phyloP scores from a whole-genome alignment of 2,113 vertebrate genomes.

The Arenaria interpres region DNA sequence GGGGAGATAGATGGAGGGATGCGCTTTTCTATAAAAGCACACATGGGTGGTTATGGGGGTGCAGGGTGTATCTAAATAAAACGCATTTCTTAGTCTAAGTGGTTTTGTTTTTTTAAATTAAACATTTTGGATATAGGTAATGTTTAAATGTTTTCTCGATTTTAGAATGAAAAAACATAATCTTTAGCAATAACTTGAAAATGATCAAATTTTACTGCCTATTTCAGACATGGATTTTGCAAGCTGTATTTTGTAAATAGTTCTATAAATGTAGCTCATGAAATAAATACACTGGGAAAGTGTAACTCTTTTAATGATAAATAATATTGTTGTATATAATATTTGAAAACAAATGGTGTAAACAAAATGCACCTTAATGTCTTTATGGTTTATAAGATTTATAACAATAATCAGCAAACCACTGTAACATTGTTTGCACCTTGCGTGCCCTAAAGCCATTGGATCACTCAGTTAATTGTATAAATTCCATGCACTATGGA shows the following conservation, averaged over 20 bases:
- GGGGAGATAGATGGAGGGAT: not conserved
- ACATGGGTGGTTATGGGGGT: not conserved
- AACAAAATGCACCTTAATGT: constrained; percentile 74
- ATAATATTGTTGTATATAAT: constrained; percentile 57
- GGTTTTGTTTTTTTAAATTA: not conserved
- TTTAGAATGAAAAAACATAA: constrained; percentile 28
- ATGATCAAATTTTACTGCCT: constrained; percentile 45
- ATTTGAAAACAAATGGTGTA: constrained; percentile 72
- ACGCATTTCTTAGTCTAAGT: not conserved
- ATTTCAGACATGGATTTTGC: constrained; percentile 54
- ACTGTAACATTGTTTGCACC: constrained; percentile 72
- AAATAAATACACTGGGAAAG: constrained; percentile 65
- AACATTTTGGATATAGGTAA: not conserved
- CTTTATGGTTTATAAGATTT: constrained; percentile 77
- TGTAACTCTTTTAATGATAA: constrained; percentile 74
- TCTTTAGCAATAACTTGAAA: constrained; percentile 62
- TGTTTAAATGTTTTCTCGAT: not conserved
- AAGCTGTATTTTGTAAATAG: constrained; percentile 63
- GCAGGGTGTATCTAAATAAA: not conserved
- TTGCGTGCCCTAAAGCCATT: constrained; percentile 77
- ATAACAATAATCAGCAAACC: constrained; percentile 76
- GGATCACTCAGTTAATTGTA: constrained; percentile 78
- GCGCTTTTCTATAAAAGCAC: not conserved
- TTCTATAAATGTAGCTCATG: constrained; percentile 56
- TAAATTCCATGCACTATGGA: constrained; percentile 79